Conservation (phyloP, 1,140 invertebrate species). For the Lordiphosa mommai region DNA sequence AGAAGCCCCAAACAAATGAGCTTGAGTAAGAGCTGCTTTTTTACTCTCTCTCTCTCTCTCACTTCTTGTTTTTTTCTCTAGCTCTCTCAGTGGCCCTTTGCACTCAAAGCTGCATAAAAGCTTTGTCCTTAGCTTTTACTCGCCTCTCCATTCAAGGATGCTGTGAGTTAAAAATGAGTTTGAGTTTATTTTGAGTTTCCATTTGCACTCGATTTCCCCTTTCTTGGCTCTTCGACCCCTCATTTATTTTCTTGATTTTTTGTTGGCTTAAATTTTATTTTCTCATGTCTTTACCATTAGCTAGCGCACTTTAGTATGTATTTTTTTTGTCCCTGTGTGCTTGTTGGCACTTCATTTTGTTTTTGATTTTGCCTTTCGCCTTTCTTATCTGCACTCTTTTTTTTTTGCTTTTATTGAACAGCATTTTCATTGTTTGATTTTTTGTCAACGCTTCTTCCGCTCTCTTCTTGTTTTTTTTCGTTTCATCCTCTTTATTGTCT, state of each 20-base stretch:
- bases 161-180: constrained; percentile 15
- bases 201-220: constrained; percentile 57
- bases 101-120: constrained; percentile 26
- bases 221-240: background rate
- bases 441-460: constrained; percentile 60
- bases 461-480: background rate
- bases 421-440: constrained; percentile 68
- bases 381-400: constrained; percentile 17
- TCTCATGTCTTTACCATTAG: constrained; percentile 57
- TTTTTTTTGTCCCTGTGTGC: constrained; percentile 34
- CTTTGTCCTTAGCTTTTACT: constrained; percentile 5
- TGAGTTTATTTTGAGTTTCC: constrained; percentile 35
- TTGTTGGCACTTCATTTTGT: constrained; percentile 58
- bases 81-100: background rate
- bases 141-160: constrained; percentile 27
- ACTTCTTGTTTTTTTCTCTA: no score
- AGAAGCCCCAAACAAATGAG: constrained; percentile 2
- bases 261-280: constrained; percentile 51
- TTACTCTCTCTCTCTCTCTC: background rate
- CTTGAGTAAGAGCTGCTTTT: background rate
- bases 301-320: constrained; percentile 39
- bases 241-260: constrained; percentile 7
- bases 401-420: constrained; percentile 60
- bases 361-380: background rate
- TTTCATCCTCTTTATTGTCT: background rate